These are phyloP conservation scores for Eumacrocentrus americanus DNA, from an alignment of 2,888 invertebrate species.

Conservation along the genomic window DNA sequence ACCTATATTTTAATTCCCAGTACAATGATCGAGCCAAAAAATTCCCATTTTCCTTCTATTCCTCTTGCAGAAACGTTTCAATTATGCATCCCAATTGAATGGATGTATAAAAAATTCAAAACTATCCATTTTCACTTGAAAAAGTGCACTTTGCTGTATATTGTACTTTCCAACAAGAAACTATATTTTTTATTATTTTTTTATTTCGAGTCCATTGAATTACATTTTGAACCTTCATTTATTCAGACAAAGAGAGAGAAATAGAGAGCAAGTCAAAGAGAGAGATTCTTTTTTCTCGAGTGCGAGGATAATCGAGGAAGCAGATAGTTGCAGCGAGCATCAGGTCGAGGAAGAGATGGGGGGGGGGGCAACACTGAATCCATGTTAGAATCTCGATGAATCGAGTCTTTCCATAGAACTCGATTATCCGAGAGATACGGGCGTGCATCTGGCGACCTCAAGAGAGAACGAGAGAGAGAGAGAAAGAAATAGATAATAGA, in stretches of 20 bases:
- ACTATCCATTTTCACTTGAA: too few species aligned
- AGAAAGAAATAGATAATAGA: slow-evolving; percentile 20
- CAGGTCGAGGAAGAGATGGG: background rate
- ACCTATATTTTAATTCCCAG: background rate
- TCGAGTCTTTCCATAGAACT: slow-evolving; percentile 12
- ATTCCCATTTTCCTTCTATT: background rate
- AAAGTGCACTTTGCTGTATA: too few species aligned
- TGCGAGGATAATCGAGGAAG: too few species aligned
- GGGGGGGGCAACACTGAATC: background rate
- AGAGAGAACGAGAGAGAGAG: slow-evolving; percentile 7
- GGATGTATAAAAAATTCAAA: too few species aligned
- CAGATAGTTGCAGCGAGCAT: too few species aligned
- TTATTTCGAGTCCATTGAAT: too few species aligned
- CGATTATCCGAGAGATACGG: slow-evolving; percentile 31
- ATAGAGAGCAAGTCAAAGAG: too few species aligned
- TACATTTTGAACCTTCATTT: too few species aligned
- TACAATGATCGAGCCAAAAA: background rate
- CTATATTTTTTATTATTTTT: too few species aligned
- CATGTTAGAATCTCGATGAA: slow-evolving; percentile 24
- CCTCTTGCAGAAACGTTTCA: background rate
- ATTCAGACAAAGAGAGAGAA: too few species aligned
- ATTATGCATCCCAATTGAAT: background rate
- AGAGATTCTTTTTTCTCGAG: too few species aligned
- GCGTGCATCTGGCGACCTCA: slow-evolving; percentile 21
- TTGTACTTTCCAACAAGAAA: too few species aligned